A percentile compares a stretch with the other conserved stretches of the same genome.
Conservation (phyloP, 1,140 invertebrate species). For the Drosophila bocqueti region DNA sequence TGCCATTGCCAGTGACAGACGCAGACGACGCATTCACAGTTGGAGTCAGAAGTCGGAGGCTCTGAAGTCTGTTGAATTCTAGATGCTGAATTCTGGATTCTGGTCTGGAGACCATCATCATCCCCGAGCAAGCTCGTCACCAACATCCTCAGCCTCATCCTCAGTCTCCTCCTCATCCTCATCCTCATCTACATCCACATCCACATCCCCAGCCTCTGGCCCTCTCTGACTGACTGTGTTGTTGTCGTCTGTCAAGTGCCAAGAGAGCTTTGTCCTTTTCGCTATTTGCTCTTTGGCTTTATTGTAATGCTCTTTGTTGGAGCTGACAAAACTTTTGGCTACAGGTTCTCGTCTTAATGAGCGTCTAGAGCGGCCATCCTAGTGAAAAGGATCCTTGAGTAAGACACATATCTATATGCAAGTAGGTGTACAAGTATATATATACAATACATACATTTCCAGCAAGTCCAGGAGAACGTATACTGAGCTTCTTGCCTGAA, state of each 20-base stretch:
- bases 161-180: neutral
- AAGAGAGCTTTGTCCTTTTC: slow-evolving; percentile 70
- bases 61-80: slow-evolving; percentile 2
- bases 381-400: slow-evolving; percentile 6
- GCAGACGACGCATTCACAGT: slow-evolving; percentile 22
- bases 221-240: slow-evolving; percentile 2
- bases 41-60: slow-evolving; percentile 10
- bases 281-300: slow-evolving; percentile 33
- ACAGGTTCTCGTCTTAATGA: slow-evolving; percentile 39
- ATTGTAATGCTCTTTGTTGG: slow-evolving; percentile 42
- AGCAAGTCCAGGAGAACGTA: neutral
- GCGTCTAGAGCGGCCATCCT: neutral
- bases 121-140: slow-evolving; percentile 21
- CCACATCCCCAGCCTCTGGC: neutral
- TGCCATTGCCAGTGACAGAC: slow-evolving; percentile 14
- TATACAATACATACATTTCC: neutral
- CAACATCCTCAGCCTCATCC: slow-evolving; percentile 7
- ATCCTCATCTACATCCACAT: neutral
- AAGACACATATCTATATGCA: neutral
- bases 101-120: slow-evolving; percentile 20
- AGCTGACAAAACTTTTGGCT: slow-evolving; percentile 40
- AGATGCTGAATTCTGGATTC: neutral
- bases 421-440: neutral
- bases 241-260: slow-evolving; percentile 65
- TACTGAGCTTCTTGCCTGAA: neutral